Base-by-base conservation (phyloP, 1,140 invertebrate species). In the Aphelenchoides besseyi region DNA sequence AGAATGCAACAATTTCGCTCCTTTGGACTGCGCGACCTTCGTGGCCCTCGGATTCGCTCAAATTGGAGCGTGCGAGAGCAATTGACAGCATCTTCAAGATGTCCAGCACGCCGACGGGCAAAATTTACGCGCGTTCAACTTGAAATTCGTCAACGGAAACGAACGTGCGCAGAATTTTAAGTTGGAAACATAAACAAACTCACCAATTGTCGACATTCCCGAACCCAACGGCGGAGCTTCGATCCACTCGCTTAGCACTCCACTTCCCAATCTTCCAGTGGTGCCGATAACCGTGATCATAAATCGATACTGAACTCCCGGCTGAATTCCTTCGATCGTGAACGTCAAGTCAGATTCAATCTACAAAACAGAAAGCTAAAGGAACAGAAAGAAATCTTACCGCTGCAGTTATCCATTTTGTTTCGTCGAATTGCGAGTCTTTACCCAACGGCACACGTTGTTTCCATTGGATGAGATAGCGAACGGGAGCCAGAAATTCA, bases 331-430 rank as follows among this genome's bases (percentile, higher is more conserved):
- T 33, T 62, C 67, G 3, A 75, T 77, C 48, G 59, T 37, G 48
- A 76, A 76, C 23, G 33, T 67, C 12, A n/a, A 30, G 36, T 37
- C 37, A 23, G 62, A 30, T 48, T 75, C 74, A 23, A 75, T 78
- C 74, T 75, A 2, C 1, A 32, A 16, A 37, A 66, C n/a, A 2
- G 5, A 23, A 8, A 59, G 0, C n/a, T 1, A 0, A 33, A 5
- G 16, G 12, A 72, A 52, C 18, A 12, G 74, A 30, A 23, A 28
- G 5, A 8, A 32, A 33, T 57, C 75, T 67, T 48, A 76, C 75
- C 74, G 75, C 68, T 2, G 76, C 75, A 37, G 75, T 79, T 9
- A 76, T 76, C 75, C 75, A 76, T 37, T 79, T 73, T 0, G 75
- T 35, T 29, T 76, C 77, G 33, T 76, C 77, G 32, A 66, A 66